Base-by-base conservation (phyloP, 2,113 vertebrate genomes). In the Silurus asotus region DNA sequence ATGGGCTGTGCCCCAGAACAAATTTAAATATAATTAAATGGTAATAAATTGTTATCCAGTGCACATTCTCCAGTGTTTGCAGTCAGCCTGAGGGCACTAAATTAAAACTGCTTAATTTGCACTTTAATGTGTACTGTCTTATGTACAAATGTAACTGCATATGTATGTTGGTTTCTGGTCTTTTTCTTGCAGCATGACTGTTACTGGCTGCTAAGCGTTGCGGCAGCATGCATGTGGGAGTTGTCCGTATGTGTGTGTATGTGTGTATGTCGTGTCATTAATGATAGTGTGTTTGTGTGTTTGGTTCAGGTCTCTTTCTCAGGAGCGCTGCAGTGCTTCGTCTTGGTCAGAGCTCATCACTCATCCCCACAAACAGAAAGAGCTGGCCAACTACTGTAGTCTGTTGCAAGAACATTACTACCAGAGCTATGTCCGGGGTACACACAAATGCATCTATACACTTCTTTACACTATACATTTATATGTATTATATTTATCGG, bases 331-430 rank as follows among this genome's bases (percentile, higher is more conserved):
- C 48, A 93, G 94, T 84, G 85, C 95, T 45, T 93, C 95, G 72
- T 93, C 95, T 28, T 98, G 96, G 96, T 92, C 96, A 5, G 98
- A 99, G 86, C 94, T 96, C 85, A 88, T 93, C 86, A 84, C 92
- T 51, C 94, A 94, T 62, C 92, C 93, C n/a, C 93, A 95, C 91
- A 97, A 97, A 87, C 94, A 97, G 89, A 99, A 99, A 88, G 98
- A 98, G 76, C 90, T 98, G 84, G 94, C 96, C 78, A 96, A 94
- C 88, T 98, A 97, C 85, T 99, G 98, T 92, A 96, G 94, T 0
- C 93, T 99, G 82, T 94, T 99, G 53, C 98, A 99, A 90, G 98
- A 99, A 82, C 96, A 99, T 51, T 98, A 97, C 72, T 96, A 97
- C 89, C 97, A 97, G 90, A 97, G 98, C 94, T 99, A 96, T 0